Percentiles rank a stretch among this genome's conserved stretches.
These are phyloP conservation scores for Crotophaga sulcirostris DNA, from an alignment of 2,113 vertebrate species.

Conservation along the genomic window DNA sequence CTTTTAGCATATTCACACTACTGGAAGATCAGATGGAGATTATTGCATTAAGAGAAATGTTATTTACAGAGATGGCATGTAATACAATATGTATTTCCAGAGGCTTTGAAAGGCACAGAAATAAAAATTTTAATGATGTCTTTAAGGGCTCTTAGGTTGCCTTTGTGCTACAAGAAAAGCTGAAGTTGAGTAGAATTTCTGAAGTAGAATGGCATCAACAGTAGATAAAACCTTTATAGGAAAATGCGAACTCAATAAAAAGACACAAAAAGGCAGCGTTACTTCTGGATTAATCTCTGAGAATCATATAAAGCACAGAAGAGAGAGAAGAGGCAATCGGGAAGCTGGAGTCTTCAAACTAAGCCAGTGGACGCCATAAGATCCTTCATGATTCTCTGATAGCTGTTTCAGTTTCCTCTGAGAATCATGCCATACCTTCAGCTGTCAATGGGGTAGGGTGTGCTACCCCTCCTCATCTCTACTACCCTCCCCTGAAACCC, in stretches of 20 bases:
- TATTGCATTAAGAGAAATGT: constrained; percentile 36
- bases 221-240: constrained; percentile 13
- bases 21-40: constrained; percentile 34
- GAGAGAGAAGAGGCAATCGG: accelerated
- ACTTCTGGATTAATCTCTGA: background rate
- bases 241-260: background rate
- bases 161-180: background rate
- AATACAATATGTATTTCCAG: background rate
- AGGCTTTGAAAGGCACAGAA: background rate
- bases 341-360: accelerated
- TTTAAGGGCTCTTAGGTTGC: constrained; percentile 1
- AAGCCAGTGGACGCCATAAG: accelerated
- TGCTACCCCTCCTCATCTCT: background rate
- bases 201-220: background rate
- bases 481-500: background rate
- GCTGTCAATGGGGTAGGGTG: background rate
- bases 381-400: background rate
- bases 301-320: background rate
- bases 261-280: background rate
- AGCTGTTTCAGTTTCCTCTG: background rate
- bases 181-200: background rate
- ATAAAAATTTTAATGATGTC: background rate
- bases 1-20: background rate
- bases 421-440: accelerated
- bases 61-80: constrained; percentile 29